Base-by-base conservation (phyloP, 2,888 invertebrate species). In the Nasonovia ribisnigri region DNA sequence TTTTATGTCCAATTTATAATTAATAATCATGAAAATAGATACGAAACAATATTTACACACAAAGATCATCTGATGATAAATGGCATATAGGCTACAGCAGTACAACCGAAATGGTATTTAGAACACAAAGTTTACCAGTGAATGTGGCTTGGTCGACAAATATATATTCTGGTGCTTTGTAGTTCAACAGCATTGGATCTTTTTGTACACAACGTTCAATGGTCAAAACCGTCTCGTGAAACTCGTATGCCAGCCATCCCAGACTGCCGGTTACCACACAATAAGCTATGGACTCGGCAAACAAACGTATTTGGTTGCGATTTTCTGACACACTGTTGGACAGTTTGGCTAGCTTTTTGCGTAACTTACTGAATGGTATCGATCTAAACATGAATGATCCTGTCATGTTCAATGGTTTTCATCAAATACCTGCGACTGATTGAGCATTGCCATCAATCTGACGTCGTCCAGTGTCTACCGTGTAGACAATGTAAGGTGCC, bases 141-240 rank as follows among this genome's bases (percentile, higher is more conserved):
- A 93, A 93, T 24, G 86, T 16, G 1, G 93, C 67, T 13, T 87
- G 87, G 48, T 93, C 67, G 20, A 90, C 57, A 29, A 93, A 93
- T 29, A 90, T 42, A 29, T 93, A 93, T 43, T 93, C 90, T 3
- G 93, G 93, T 13, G 86, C 84, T 24, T 90, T 93, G 60, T 93
- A 24, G 43, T 93, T 90, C 24, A 93, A 60, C 43, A 93, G 48
- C 48, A 90, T 51, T 1, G 93, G 90, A 11, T 93, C 90, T 42
- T 93, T 93, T 26, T 93, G 93, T 0, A 93, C 90, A 6, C 84
- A 84, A 26, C 60, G 57, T 51, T 90, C 42, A 13, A 93, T 84
- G 42, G 90, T 20, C 29, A 46, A 11, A 1, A 86, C 36, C 0
- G 90, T 90, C 43, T 93, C 90, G 13, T 60, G 93, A 1, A 93